Conservation (phyloP, 2,113 vertebrate genomes). For the Menura novaehollandiae region DNA sequence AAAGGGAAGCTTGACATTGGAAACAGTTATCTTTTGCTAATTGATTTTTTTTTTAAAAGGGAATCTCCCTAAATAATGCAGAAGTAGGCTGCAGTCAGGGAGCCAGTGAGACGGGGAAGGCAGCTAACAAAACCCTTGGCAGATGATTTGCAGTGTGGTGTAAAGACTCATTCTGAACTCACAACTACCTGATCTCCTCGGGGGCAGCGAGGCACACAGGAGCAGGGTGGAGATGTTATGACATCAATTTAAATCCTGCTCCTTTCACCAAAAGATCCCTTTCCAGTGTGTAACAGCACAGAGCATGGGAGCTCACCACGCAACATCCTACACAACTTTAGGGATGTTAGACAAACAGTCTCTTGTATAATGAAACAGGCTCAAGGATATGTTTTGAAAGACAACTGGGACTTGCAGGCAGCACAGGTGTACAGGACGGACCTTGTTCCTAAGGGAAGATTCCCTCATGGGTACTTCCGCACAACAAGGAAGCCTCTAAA, state of each 20-base stretch:
- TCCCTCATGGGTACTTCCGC: background rate
- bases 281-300: background rate
- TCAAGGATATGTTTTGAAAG: conserved; percentile 13
- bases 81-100: background rate
- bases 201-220: background rate
- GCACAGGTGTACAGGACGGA: conserved; percentile 23
- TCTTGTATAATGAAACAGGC: conserved; percentile 29
- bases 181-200: background rate
- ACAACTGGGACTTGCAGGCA: background rate
- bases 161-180: background rate
- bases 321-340: background rate
- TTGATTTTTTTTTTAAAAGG: background rate
- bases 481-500: conserved; percentile 36
- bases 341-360: background rate
- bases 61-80: background rate
- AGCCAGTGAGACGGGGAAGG: background rate
- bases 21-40: background rate
- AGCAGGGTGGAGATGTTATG: background rate
- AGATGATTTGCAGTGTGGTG: background rate
- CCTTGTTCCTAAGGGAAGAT: conserved; percentile 9
- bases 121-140: accelerated
- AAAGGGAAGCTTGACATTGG: accelerated
- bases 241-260: conserved; percentile 3
- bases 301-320: background rate
- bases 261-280: background rate